Evolutionary conservation across 2,888 invertebrate genomes (phyloP).

Genomic region (Invenusta paracnida): DNA sequence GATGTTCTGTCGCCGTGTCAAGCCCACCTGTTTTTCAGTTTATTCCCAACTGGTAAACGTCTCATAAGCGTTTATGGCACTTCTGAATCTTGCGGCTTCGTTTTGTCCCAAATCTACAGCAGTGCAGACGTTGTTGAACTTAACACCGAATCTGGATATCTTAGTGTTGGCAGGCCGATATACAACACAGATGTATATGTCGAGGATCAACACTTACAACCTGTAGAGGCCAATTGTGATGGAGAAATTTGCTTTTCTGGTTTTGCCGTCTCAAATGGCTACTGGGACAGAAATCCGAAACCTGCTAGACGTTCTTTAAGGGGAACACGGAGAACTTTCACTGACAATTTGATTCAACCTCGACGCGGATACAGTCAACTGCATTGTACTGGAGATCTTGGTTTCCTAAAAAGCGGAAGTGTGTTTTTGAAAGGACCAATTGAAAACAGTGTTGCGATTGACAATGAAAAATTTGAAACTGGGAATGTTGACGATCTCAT

Average conservation of each 20-base stretch:
- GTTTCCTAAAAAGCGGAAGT: conserved; percentile 15
- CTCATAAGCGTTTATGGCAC: conserved; percentile 83
- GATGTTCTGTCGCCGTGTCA: conserved; percentile 72
- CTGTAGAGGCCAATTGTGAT: background rate
- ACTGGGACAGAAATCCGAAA: background rate
- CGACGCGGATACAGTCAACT: background rate
- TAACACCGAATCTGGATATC: conserved; percentile 30
- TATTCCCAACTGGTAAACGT: conserved; percentile 53
- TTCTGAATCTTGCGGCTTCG: conserved; percentile 84
- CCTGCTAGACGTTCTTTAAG: background rate
- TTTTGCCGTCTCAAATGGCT: background rate
- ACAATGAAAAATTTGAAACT: background rate
- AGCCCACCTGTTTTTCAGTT: conserved; percentile 71
- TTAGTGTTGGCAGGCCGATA: conserved; percentile 33
- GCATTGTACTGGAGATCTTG: conserved; percentile 32
- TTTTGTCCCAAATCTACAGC: conserved; percentile 72
- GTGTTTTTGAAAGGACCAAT: conserved; percentile 26
- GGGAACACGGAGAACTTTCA: background rate
- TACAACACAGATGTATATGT: conserved; percentile 34
- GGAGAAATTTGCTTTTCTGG: conserved; percentile 24
- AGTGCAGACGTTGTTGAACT: conserved; percentile 56
- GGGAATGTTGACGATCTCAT: background rate
- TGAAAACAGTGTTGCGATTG: conserved; percentile 19
- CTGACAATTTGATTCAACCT: conserved; percentile 3
- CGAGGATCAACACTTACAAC: background rate